Conservation (phyloP, 2,797 vertebrate genomes). For the Protosalanx chinensis region DNA sequence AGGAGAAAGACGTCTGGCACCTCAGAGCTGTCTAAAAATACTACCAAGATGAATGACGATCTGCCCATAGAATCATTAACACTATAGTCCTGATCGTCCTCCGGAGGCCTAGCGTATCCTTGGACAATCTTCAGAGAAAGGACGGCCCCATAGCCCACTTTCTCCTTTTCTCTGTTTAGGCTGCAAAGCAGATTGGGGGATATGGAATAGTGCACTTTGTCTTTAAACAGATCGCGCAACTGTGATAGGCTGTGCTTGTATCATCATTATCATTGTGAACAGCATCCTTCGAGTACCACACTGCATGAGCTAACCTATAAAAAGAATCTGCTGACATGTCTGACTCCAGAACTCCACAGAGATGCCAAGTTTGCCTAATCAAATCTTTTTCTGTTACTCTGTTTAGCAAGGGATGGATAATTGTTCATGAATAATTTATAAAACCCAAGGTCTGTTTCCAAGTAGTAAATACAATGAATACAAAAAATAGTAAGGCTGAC, state of each 20-base stretch:
- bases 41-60: too few relatives aligned
- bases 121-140: constrained; percentile 7
- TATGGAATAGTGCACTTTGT: constrained; percentile 2
- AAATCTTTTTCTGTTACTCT: constrained; percentile 15
- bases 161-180: not conserved
- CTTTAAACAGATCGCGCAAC: not conserved
- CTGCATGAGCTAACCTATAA: constrained; percentile 43
- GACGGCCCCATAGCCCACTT: constrained; percentile 1
- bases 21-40: too few relatives aligned
- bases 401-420: not conserved
- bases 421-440: not conserved
- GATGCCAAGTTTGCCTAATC: constrained; percentile 7
- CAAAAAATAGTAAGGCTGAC: not conserved
- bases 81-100: too few relatives aligned
- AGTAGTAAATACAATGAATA: not conserved
- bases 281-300: constrained; percentile 25
- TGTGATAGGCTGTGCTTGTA: constrained; percentile 2
- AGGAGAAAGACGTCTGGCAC: too few relatives aligned
- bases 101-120: not conserved
- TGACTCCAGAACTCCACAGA: not conserved
- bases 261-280: not conserved
- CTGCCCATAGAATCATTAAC: too few relatives aligned
- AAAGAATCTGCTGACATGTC: constrained; percentile 46
- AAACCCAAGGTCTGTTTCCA: not conserved
- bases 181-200: not conserved